These are phyloP conservation scores for Zaprionus taronus DNA, from an alignment of 1,140 invertebrate genomes.

Conservation along the genomic window DNA sequence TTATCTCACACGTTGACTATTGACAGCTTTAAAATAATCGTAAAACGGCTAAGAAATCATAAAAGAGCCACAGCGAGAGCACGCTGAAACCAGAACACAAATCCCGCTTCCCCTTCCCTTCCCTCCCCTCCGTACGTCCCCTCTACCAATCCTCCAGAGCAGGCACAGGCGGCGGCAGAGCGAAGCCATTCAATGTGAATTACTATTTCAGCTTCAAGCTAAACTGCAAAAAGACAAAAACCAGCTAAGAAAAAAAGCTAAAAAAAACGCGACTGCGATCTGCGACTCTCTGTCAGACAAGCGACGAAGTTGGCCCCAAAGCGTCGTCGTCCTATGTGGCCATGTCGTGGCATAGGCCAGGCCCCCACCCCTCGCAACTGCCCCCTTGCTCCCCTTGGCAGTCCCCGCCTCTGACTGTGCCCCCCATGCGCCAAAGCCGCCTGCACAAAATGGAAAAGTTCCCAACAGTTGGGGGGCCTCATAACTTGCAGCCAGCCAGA, in stretches of 20 bases:
- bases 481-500: conserved; percentile 59
- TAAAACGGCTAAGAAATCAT: conserved; percentile 81
- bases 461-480: conserved; percentile 76
- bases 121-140: background rate
- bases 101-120: background rate
- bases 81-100: conserved; percentile 60
- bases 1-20: conserved; percentile 83
- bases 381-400: background rate
- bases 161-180: conserved; percentile 35
- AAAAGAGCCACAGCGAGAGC: conserved; percentile 55
- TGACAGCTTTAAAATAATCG: conserved; percentile 83
- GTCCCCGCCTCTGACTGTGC: background rate
- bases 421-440: conserved; percentile 40
- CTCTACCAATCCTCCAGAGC: conserved; percentile 24
- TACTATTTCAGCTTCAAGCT: conserved; percentile 77
- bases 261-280: background rate
- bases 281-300: conserved; percentile 41
- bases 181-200: conserved; percentile 77
- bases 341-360: conserved; percentile 42
- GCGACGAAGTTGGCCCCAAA: conserved; percentile 70
- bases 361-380: background rate
- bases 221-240: conserved; percentile 38
- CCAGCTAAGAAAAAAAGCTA: background rate
- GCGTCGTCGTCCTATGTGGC: conserved; percentile 47
- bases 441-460: conserved; percentile 74